A percentile compares a stretch with the other conserved stretches of the same genome.
These are phyloP conservation scores for Drosophila gunungcola DNA, from an alignment of 1,140 invertebrate species.

Conservation along the genomic window DNA sequence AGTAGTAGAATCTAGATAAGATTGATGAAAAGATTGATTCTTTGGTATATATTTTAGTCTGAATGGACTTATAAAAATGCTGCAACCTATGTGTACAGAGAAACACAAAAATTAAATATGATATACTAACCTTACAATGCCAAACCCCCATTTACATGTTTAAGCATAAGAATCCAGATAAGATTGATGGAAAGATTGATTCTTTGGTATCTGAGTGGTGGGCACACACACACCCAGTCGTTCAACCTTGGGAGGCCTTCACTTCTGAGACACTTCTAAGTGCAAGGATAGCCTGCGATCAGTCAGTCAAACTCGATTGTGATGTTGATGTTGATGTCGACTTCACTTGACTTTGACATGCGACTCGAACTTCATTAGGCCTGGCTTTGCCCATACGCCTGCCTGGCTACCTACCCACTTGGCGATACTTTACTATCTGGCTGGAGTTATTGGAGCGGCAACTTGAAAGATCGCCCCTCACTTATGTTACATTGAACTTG, in stretches of 20 bases:
- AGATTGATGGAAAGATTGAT: slow-evolving; percentile 6
- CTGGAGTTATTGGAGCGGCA: slow-evolving; percentile 70
- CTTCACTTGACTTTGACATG: slow-evolving; percentile 76
- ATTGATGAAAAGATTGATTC: neutral
- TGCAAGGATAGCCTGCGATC: slow-evolving; percentile 72
- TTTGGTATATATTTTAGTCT: neutral
- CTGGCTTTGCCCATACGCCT: slow-evolving; percentile 13
- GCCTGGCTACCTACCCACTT: slow-evolving; percentile 19
- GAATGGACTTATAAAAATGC: no score
- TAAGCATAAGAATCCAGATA: neutral
- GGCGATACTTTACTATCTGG: neutral
- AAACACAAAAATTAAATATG: no score
- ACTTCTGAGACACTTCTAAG: slow-evolving; percentile 62
- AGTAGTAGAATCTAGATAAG: neutral
- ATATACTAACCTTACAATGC: no score
- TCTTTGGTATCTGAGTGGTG: neutral
- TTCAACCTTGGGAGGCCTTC: slow-evolving; percentile 64
- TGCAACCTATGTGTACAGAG: no score
- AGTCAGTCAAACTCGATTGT: slow-evolving; percentile 36
- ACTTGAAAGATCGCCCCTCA: slow-evolving; percentile 59
- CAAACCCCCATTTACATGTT: no score
- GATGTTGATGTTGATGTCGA: slow-evolving; percentile 50
- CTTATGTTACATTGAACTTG: slow-evolving; percentile 62
- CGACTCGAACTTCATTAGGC: slow-evolving; percentile 64
- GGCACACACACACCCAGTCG: slow-evolving; percentile 30